Base-by-base conservation (phyloP, 35 echinoderm and acorn worm genomes). In the Anneissia japonica region DNA sequence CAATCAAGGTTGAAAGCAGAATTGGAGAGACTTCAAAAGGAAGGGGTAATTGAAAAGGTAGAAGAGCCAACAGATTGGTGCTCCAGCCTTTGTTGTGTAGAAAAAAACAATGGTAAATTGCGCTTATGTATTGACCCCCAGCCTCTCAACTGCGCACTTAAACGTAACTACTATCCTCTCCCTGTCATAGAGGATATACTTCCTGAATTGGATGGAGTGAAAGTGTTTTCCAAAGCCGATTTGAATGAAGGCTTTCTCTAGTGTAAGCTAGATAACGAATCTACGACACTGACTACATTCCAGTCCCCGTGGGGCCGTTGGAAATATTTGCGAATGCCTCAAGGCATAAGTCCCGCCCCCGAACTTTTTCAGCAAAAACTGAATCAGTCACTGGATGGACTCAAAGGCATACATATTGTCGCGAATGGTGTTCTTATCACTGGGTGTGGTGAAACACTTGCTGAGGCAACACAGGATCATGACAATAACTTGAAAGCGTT, bases 121-220 rank as follows among this genome's bases (percentile, higher is more conserved):
- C 39, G 82, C 12, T 41, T 93, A 13, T 93, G 92, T 32, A 90
- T 93, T 7, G 87, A 93, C 33, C 92, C 82, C 4, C 32, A 86
- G 37, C 87, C 75, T 0, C 72, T 93, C 19, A 84, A 84, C 40
- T 31, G 3, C 3, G 83, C 83, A 56, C 51, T 84, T 32, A 84
- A 84, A 84, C 2, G 83, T 0, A 74, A 34, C 26, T 32, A 77
- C 30, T 34, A 36, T 73, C 84, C 56, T 38, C 84, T 46, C 35
- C 37, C 31, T 75, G 19, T 64, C 2, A 77, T 77, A 35, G 75
- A 77, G 30, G 75, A 77, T 31, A 77, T 77, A 77, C 35, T 77
- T 6, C 75, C 75, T 77, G 75, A 77, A 32, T 35, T 35, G 36
- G 32, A 34, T 77, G 36, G 36, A 32, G 76, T 17, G 11, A 77